Base-by-base conservation (phyloP, 2,797 vertebrate genomes). In the Toxotes lorentzi region DNA sequence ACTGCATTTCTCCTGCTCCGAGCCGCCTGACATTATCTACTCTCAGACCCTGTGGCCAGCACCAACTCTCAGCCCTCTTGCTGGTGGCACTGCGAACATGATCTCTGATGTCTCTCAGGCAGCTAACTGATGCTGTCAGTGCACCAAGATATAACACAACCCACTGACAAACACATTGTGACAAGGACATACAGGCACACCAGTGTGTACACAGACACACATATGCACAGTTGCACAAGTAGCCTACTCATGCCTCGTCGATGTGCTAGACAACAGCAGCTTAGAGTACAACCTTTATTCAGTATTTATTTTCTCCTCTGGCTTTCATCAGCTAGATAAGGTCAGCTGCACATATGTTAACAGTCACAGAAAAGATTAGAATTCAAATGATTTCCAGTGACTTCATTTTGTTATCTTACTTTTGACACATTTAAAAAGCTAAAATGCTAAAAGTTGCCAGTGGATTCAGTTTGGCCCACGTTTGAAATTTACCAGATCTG, bases 51-150 rank as follows among this genome's bases (percentile, higher is more conserved):
- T 63, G 86, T 85, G 94, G 93, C 92, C 81, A 67, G 77, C 82
- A 58, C 82, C 61, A 27, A 86, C 83, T 91, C 88, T 88, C 85
- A 78, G 89, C 82, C 83, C 65, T 86, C 74, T 82, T 70, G 89
- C 95, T 93, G 91, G 65, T 90, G 93, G 94, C 89, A 64, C 86
- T 79, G 84, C 48, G 58, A 90, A 92, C 89, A 93, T 92, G 94
- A 93, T 93, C 88, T 88, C 84, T 90, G 89, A 85, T 86, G 91
- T 93, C 89, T 92, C 82, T 88, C 88, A 81, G 89, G 89, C 91
- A 86, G 88, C 72, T 80, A 91, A 95, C 92, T 91, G 93, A 93
- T 90, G 89, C 92, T 94, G 94, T 94, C 94, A 93, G 89, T 84
- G 85, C 81, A 91, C 88, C 87, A 81, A 85, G 83, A 90, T 80